Evolutionary conservation across 2,797 vertebrate species (phyloP), one percentile per base, ranked within the genome.

Genomic region (Linurgus olivaceus): DNA sequence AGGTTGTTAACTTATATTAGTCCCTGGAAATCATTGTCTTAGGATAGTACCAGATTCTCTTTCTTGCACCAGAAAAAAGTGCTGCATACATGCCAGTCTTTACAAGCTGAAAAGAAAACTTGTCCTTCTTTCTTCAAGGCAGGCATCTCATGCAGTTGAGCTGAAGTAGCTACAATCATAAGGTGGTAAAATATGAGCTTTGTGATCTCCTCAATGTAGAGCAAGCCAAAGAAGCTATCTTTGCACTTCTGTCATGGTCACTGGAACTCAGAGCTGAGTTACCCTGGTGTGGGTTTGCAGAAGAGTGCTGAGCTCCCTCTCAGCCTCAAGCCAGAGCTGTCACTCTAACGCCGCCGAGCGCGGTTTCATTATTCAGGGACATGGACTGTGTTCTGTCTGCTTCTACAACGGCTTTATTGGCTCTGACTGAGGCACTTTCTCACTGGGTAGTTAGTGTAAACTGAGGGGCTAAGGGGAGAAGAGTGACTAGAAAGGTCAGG

Each of bases 261-360:
- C 54, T 68, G 58, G 59, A 86, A 1, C 45, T 73, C 38, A 75
- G 79, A 91, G 28, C 19, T 29, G n/a, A 58, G 50, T 66, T 72
- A 25, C 19, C 6, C 9, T 13, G 38, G 10, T 14, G 44, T 28
- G 21, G 14, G n/a, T 74, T 67, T 72, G 54, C 28, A 58, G 50
- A 29, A 31, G 6, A 20, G 19, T 2, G 7, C 33, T 77, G 51
- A 2, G 4, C 7, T 86, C 35, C 26, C 6, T 19, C 74, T 78
- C 45, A n/a, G 33, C 44, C 26, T 1, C 3, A 0, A 62, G 38
- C 20, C 66, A 42, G 72, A 66, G 62, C 82, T 78, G 85, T 59
- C 70, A 31, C n/a, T 66, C 26, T 24, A 26, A 24, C 2, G 1
- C 57, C 54, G 26, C 54, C 25, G 16, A 33, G 4, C 0, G 2